Base-by-base conservation (phyloP, 1,140 invertebrate genomes). In the Bombus confusus region DNA sequence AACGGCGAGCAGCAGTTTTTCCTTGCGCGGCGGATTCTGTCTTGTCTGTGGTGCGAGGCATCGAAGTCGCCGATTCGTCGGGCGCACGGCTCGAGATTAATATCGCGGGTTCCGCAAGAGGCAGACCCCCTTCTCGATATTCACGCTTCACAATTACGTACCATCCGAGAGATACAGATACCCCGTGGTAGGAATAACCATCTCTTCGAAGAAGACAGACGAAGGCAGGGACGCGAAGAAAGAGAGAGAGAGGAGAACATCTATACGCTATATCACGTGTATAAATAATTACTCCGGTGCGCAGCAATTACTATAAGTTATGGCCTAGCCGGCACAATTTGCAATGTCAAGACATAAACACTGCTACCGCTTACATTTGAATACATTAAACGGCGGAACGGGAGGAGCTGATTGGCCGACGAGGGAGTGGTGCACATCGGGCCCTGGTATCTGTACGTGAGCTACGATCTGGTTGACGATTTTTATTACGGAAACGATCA, bases 281-380 rank as follows among this genome's bases (percentile, higher is more conserved):
- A 95, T 95, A 95, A 95, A 95, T 95, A 95, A 95, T 95, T 95
- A 95, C 93, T 93, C 88, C 92, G 91, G 93, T 92, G 93, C 93
- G 93, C 91, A 93, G 94, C 95, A 94, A 95, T 95, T 95, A 95
- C 94, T 95, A 95, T 95, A 95, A 95, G 95, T 95, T 95, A 95
- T 94, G 91, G 95, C 92, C 92, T 91, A 94, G 94, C 94, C 93
- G 93, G 89, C 92, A 95, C 95, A 95, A 95, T 95, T 95, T 95
- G 95, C 95, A 95, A 95, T 95, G 95, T 95, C 95, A 95, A 95
- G 95, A 95, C 95, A 95, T 95, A 95, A 95, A 95, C 95, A 95
- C 95, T 94, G 94, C 94, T 95, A 95, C 95, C 92, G 95, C 94
- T 95, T 95, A 95, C 93, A 95, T 95, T 95, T 95, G 94, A 95